Evolutionary conservation across 2,797 vertebrate genomes (phyloP), one percentile per base, ranked within the genome.

Genomic region (Eupleurogrammus muticus): DNA sequence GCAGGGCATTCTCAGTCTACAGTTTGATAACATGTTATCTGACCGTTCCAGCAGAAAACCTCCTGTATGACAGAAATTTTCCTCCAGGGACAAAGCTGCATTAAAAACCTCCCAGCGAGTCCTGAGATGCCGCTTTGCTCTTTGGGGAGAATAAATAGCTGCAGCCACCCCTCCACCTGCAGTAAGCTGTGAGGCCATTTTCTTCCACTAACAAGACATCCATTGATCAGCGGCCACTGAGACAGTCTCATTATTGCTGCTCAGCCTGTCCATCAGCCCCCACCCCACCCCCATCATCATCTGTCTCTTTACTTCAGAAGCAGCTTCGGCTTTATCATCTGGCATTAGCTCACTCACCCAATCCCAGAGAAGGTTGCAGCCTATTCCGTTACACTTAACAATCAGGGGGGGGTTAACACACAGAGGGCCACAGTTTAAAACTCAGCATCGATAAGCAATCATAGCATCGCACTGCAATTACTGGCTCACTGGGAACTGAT

Each of bases 201-300:
- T 86, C 85, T 77, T 84, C 72, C 75, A 50, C 88, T 87, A 93
- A 93, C 93, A 94, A 92, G 88, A 90, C 81, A 78, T 88, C 89
- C 92, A 95, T 93, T 94, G 93, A 94, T 94, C 91, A 93, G 89
- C 87, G 75, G 79, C 89, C 86, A 85, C 82, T 89, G 86, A 93
- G 91, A 91, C 91, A 87, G 88, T 87, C 92, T 94, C 94, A 93
- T 93, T 94, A 94, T 90, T 86, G 85, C 84, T 73, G 72, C 85
- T 88, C 86, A 70, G 70, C 65, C 79, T 87, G 82, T 89, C 87
- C 79, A 77, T 90, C 85, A 81, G 79, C 78, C 74, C 65, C 77
- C 58, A 82, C 28, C 28, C 28, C n/a, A n/a, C n/a, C n/a, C 28
- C 28, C 28, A 3, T 77, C 82, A 80, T 81, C 70, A 69, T 84